A percentile compares a stretch with the other conserved stretches of the same genome.
phyloP scores from a whole-genome alignment of 2,113 vertebrate genomes.

The Struthio camelus region DNA sequence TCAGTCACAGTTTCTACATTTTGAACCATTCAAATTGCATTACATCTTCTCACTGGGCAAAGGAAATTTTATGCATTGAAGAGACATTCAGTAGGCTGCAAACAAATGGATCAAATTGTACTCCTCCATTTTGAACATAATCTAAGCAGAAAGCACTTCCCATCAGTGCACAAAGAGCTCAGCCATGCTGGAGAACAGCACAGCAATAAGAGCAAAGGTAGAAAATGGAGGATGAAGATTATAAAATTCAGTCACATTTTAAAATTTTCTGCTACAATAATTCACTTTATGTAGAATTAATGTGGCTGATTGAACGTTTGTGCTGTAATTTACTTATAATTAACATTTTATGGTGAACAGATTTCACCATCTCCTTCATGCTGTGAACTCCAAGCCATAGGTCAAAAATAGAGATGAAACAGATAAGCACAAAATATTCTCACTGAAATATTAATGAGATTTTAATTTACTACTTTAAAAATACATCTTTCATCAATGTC shows the following conservation, averaged over 20 bases:
- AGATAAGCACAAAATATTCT: conserved; percentile 84
- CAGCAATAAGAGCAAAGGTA: conserved; percentile 43
- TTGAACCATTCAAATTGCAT: rapidly evolving
- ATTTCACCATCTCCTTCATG: conserved; percentile 83
- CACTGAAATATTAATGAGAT: conserved; percentile 84
- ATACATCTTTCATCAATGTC: conserved; percentile 81
- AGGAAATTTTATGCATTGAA: background rate
- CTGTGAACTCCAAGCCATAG: conserved; percentile 86
- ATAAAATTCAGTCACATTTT: conserved; percentile 87
- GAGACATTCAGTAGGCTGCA: background rate
- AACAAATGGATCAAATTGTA: background rate
- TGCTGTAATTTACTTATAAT: conserved; percentile 89
- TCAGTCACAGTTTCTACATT: background rate
- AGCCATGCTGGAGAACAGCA: conserved; percentile 36
- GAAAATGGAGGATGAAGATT: conserved; percentile 72
- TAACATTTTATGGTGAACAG: conserved; percentile 87
- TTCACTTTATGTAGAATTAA: conserved; percentile 89
- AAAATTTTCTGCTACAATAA: conserved; percentile 89
- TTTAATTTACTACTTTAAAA: conserved; percentile 87
- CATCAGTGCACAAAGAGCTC: background rate
- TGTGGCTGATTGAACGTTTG: conserved; percentile 86
- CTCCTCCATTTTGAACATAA: conserved; percentile 27
- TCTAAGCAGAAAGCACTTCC: background rate
- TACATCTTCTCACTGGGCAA: background rate
- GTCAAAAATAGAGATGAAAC: conserved; percentile 86